Percentiles rank a stretch among this genome's conserved stretches.
Conservation (phyloP, 2,113 vertebrate genomes). For the Plectropomus leopardus region DNA sequence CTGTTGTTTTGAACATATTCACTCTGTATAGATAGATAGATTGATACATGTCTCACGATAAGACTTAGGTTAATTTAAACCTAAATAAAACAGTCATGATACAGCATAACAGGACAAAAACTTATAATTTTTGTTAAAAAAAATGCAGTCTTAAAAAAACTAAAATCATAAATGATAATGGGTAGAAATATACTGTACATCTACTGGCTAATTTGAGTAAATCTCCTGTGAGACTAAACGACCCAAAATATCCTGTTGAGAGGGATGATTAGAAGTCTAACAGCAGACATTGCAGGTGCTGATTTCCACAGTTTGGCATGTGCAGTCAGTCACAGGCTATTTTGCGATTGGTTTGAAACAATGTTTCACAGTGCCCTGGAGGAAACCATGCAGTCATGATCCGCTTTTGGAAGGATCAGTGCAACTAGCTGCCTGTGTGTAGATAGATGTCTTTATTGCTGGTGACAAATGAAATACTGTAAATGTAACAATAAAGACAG, state of each 20-base stretch:
- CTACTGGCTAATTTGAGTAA: neutral
- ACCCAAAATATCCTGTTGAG: neutral
- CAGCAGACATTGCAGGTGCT: neutral
- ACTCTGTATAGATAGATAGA: too few species aligned
- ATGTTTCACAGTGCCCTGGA: neutral
- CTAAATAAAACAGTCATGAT: too few species aligned
- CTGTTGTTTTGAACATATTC: too few species aligned
- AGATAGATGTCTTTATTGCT: neutral
- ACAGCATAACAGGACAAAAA: too few species aligned
- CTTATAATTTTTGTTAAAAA: too few species aligned
- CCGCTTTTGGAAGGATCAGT: too few species aligned
- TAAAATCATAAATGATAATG: neutral
- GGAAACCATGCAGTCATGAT: too few species aligned
- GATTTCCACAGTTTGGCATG: neutral
- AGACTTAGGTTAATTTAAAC: too few species aligned
- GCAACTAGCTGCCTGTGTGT: neutral
- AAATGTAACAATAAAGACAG: slow-evolving; percentile 21
- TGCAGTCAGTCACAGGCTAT: slow-evolving; percentile 14
- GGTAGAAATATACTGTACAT: too few species aligned
- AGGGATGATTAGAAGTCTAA: neutral
- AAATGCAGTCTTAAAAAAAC: too few species aligned
- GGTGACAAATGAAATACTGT: slow-evolving; percentile 18
- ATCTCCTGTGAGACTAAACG: neutral
- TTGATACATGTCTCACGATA: too few species aligned
- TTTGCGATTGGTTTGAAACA: slow-evolving; percentile 24